These are phyloP conservation scores for Spodoptera picta DNA, from an alignment of 2,888 invertebrate genomes.

Conservation along the genomic window DNA sequence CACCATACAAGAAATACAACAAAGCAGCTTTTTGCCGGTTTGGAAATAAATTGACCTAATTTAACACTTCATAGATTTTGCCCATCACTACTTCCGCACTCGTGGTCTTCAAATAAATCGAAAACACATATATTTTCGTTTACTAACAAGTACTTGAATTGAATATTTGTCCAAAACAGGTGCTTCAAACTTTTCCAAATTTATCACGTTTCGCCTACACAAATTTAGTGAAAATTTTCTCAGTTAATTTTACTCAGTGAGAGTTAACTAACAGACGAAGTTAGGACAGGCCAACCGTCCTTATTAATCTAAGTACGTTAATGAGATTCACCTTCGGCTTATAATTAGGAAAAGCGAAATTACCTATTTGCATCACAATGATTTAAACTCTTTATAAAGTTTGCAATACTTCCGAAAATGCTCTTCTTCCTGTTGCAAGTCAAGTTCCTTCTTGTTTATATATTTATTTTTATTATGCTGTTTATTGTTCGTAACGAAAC, in stretches of 20 bases:
- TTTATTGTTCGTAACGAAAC: no score
- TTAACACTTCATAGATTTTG: slow-evolving; percentile 28
- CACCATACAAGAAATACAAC: slow-evolving; percentile 10
- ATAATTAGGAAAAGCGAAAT: slow-evolving; percentile 51
- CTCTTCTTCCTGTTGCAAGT: background rate
- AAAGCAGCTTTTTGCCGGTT: slow-evolving; percentile 7
- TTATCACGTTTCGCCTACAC: slow-evolving; percentile 64
- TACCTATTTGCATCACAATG: slow-evolving; percentile 45
- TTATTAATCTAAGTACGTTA: slow-evolving; percentile 64
- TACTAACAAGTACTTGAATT: slow-evolving; percentile 45
- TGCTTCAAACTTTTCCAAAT: slow-evolving; percentile 62
- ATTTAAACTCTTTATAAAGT: slow-evolving; percentile 38
- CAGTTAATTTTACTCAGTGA: slow-evolving; percentile 69
- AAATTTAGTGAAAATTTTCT: slow-evolving; percentile 69
- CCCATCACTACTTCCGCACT: slow-evolving; percentile 6
- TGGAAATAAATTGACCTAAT: slow-evolving; percentile 22
- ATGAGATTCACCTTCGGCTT: slow-evolving; percentile 61
- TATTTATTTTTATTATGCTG: no score
- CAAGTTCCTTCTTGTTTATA: no score
- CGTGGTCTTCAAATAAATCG: slow-evolving; percentile 26
- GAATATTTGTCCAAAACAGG: slow-evolving; percentile 59
- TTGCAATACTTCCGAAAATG: slow-evolving; percentile 15
- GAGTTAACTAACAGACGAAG: slow-evolving; percentile 68
- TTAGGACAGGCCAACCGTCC: slow-evolving; percentile 62
- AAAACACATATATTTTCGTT: slow-evolving; percentile 30